A percentile compares a stretch with the other conserved stretches of the same genome.
Evolutionary conservation across 2,797 vertebrate genomes (phyloP).

Genomic region (Pangasius macronema): DNA sequence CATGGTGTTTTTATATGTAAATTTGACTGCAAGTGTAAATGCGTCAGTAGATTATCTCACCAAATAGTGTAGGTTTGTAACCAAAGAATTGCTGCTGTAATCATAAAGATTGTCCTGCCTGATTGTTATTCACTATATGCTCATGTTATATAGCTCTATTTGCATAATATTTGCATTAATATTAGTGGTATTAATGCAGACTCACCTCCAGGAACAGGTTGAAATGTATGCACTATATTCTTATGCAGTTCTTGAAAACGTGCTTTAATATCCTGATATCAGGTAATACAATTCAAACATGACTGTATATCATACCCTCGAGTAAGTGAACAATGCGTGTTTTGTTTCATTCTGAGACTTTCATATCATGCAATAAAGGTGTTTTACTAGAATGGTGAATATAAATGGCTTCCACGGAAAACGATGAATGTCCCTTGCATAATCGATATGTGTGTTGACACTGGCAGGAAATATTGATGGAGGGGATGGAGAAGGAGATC

Average conservation of each 20-base stretch:
- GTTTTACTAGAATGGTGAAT: background rate
- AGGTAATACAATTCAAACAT: background rate
- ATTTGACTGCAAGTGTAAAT: background rate
- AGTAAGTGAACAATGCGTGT: background rate
- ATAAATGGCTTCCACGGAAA: constrained; percentile 1
- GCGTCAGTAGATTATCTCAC: background rate
- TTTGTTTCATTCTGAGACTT: background rate
- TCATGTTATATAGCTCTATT: background rate
- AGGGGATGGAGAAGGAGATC: constrained; percentile 11
- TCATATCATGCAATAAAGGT: background rate
- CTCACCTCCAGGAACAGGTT: background rate
- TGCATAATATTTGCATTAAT: background rate
- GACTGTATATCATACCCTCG: background rate
- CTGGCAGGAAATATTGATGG: constrained; percentile 25
- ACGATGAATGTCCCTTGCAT: constrained; percentile 28
- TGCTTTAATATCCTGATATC: background rate
- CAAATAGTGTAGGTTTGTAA: background rate
- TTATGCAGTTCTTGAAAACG: background rate
- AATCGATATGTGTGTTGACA: constrained; percentile 27
- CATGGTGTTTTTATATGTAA: background rate
- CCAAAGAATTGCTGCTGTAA: background rate
- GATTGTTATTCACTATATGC: background rate
- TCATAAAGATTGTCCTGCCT: background rate
- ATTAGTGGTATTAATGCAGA: background rate
- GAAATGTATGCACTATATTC: background rate